A percentile compares a stretch with the other conserved stretches of the same genome.
Evolutionary conservation across 2,113 vertebrate genomes (phyloP).

Genomic region (Megaptera novaeangliae): DNA sequence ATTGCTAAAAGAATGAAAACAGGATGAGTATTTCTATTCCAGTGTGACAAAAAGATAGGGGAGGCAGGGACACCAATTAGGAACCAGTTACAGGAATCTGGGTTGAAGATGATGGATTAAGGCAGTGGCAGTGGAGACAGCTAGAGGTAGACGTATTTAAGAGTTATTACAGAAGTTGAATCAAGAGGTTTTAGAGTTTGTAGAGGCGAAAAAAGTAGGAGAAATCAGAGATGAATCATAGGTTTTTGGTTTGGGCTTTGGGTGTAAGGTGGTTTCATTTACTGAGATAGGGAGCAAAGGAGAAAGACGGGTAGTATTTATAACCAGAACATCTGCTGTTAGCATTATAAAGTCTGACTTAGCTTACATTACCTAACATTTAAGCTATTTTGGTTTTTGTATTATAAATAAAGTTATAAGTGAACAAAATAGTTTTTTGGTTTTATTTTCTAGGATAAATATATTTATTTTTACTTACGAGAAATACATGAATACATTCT

Average conservation of each 20-base stretch:
- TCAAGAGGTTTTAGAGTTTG: neutral
- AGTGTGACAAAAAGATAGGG: neutral
- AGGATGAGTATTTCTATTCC: neutral
- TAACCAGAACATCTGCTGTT: neutral
- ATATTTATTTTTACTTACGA: conserved; percentile 16
- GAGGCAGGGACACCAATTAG: neutral
- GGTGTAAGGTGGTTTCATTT: neutral
- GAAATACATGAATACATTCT: neutral
- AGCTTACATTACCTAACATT: neutral
- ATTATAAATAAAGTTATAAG: conserved; percentile 13
- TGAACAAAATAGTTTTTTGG: neutral
- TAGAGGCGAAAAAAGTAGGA: neutral
- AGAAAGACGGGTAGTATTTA: neutral
- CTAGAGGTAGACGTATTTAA: neutral
- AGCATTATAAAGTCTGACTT: neutral
- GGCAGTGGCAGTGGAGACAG: neutral
- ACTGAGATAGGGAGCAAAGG: neutral
- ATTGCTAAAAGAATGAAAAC: neutral
- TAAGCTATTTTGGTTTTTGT: neutral
- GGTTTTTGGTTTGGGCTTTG: neutral
- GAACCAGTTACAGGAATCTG: neutral
- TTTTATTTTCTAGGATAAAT: conserved; percentile 5
- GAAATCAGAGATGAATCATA: neutral
- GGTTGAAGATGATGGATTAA: neutral
- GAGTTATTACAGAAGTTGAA: neutral